Percentiles rank a stretch among this genome's conserved stretches.
Evolutionary conservation across 2,888 invertebrate species (phyloP).

Genomic region (Kryphioiulus occultus): DNA sequence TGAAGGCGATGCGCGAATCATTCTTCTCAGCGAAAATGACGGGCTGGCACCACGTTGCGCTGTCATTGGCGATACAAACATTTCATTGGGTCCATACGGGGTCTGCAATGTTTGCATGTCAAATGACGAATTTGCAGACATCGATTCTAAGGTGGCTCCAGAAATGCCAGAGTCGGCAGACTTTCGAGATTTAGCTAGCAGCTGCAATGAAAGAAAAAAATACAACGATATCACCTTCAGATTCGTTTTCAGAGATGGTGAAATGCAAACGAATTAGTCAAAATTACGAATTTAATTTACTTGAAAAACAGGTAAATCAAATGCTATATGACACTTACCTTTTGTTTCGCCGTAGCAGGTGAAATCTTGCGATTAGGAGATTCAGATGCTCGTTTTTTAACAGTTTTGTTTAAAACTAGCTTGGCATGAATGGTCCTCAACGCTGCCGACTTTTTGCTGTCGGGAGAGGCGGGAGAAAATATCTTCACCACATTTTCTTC

Average conservation of each 20-base stretch:
- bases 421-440: slow-evolving; percentile 49
- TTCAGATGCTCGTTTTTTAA: background rate
- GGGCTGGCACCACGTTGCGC: background rate
- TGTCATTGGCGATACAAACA: slow-evolving; percentile 54
- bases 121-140: background rate
- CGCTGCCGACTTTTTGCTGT: slow-evolving; percentile 46
- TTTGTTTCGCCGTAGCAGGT: background rate
- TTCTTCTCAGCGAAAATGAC: background rate
- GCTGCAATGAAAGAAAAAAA: background rate
- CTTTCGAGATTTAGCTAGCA: background rate
- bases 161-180: background rate
- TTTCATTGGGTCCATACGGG: slow-evolving; percentile 53
- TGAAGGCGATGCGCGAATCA: background rate
- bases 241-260: too few species aligned
- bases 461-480: slow-evolving; percentile 31
- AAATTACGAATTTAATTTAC: too few species aligned
- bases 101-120: slow-evolving; percentile 44
- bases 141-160: background rate
- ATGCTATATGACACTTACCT: background rate
- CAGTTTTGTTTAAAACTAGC: background rate
- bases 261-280: too few species aligned
- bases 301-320: too few species aligned
- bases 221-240: too few species aligned
- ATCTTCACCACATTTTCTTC: slow-evolving; percentile 48
- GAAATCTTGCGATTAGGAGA: background rate